Percentiles rank a stretch among this genome's conserved stretches.
These are phyloP conservation scores for Globodera ellingtonae DNA, from an alignment of 1,140 invertebrate species.

Conservation along the genomic window DNA sequence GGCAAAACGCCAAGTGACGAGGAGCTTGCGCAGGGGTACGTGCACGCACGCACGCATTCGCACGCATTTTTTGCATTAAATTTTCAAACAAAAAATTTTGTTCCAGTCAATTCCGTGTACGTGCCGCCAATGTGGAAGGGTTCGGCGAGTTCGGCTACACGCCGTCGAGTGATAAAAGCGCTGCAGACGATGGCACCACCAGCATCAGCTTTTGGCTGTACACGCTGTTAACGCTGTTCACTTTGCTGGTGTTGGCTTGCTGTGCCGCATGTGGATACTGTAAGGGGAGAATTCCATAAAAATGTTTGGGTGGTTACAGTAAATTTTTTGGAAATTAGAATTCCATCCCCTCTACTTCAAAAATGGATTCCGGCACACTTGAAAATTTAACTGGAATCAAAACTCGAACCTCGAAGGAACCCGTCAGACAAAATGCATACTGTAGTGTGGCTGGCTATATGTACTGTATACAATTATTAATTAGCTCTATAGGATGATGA, in stretches of 20 bases:
- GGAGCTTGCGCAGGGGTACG: conserved; percentile 11
- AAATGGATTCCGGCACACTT: too few species aligned
- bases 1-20: conserved; percentile 21
- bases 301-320: too few species aligned
- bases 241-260: not conserved
- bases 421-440: too few species aligned
- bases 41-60: not conserved
- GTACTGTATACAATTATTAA: too few species aligned
- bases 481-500: too few species aligned
- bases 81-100: conserved; percentile 30
- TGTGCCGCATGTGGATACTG: conserved; percentile 8
- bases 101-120: conserved; percentile 48
- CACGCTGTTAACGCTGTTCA: conserved; percentile 5
- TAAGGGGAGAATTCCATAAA: not conserved
- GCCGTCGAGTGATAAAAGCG: conserved; percentile 2
- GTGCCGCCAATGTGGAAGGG: conserved; percentile 62
- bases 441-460: too few species aligned
- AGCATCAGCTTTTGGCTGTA: conserved; percentile 5
- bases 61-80: not conserved
- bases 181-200: not conserved
- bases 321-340: too few species aligned
- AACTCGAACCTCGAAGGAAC: too few species aligned
- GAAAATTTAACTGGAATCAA: too few species aligned
- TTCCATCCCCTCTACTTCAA: too few species aligned
- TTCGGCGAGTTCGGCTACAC: conserved; percentile 61